Conservation (phyloP, 2,888 invertebrate species). For the Byasa hedistus region DNA sequence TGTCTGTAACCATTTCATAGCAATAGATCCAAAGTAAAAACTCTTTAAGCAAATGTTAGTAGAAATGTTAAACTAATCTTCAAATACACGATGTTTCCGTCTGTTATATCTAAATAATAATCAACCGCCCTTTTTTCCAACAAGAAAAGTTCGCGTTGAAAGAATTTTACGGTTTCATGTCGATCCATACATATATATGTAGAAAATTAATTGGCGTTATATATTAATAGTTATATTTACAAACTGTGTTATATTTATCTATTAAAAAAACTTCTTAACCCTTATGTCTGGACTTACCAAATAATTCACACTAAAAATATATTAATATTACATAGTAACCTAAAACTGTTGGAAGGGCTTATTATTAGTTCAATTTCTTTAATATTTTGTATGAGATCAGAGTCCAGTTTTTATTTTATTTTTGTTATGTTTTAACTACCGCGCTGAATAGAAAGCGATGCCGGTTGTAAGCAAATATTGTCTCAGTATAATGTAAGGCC, state of each 20-base stretch:
- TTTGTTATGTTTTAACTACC: too few relatives aligned
- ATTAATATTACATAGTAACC: background rate
- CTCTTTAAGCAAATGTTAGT: background rate
- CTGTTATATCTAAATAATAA: background rate
- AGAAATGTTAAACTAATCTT: background rate
- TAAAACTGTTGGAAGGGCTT: too few relatives aligned
- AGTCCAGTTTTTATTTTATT: too few relatives aligned
- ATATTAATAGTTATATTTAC: background rate
- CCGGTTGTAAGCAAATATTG: too few relatives aligned
- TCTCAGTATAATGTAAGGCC: conserved; percentile 2
- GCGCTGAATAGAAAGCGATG: too few relatives aligned
- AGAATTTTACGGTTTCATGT: background rate
- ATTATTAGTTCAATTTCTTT: too few relatives aligned
- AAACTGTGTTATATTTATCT: too few relatives aligned
- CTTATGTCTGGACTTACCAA: too few relatives aligned
- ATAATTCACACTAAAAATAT: too few relatives aligned
- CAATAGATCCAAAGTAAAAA: background rate
- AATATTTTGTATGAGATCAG: too few relatives aligned
- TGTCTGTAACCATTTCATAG: too few relatives aligned
- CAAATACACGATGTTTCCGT: background rate
- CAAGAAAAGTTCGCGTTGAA: conserved; percentile 35
- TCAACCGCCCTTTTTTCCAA: conserved; percentile 36
- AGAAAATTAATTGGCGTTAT: conserved; percentile 26
- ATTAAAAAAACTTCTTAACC: too few relatives aligned
- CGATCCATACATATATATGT: background rate